Evolutionary conservation across 1,140 invertebrate species (phyloP).

Genomic region (Callitettix versicolor): DNA sequence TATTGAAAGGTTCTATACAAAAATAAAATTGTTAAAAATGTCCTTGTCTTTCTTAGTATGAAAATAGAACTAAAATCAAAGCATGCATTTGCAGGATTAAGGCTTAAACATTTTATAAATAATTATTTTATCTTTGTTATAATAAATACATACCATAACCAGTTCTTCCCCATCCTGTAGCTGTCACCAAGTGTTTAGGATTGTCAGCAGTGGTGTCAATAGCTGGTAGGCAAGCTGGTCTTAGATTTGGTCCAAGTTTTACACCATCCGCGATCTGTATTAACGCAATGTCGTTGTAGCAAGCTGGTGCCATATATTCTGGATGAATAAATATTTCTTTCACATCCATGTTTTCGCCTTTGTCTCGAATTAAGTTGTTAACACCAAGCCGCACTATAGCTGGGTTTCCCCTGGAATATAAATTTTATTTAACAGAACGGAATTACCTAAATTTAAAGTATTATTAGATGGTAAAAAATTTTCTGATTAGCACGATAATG

Average conservation of each 20-base stretch:
- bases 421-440: constrained; percentile 3
- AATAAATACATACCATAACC: constrained; percentile 25
- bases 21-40: too few species aligned
- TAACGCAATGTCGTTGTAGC: constrained; percentile 37
- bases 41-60: too few species aligned
- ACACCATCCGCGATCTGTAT: constrained; percentile 28
- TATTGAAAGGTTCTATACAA: too few species aligned
- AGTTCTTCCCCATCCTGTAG: constrained; percentile 26
- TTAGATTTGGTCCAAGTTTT: constrained; percentile 25
- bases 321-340: constrained; percentile 34
- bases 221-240: constrained; percentile 36
- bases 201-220: constrained; percentile 5
- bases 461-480: not conserved
- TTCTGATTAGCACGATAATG: not conserved
- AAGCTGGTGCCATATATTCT: constrained; percentile 37
- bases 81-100: too few species aligned
- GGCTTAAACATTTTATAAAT: too few species aligned
- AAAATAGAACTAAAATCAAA: too few species aligned
- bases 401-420: constrained; percentile 28
- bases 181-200: constrained; percentile 25
- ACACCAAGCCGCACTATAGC: constrained; percentile 29
- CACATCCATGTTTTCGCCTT: constrained; percentile 11
- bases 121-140: too few species aligned
- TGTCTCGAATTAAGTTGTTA: constrained; percentile 22
- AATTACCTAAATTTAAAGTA: not conserved